Conservation (phyloP, 2,888 invertebrate species). For the Epiblema foenella region DNA sequence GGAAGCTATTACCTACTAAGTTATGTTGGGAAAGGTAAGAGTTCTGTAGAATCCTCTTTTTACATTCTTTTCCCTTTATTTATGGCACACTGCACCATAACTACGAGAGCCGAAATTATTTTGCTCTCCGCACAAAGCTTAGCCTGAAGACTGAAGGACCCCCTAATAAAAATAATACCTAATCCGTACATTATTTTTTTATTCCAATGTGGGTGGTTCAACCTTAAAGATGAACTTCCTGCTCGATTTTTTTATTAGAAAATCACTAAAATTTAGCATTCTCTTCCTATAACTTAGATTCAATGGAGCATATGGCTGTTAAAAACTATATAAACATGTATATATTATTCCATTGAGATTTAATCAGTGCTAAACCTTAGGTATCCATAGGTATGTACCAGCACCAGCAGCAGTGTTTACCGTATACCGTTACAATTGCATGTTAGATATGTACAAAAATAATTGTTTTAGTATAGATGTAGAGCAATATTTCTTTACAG, state of each 20-base stretch:
- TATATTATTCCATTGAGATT: neutral
- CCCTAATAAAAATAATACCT: too few relatives aligned
- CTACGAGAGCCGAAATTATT: too few relatives aligned
- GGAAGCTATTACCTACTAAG: constrained; percentile 92
- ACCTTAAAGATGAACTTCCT: neutral
- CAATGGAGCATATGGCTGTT: neutral
- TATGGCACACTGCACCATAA: too few relatives aligned
- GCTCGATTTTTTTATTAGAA: too few relatives aligned
- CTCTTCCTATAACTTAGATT: constrained; percentile 20
- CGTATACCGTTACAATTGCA: constrained; percentile 34
- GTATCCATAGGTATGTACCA: neutral
- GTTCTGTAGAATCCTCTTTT: too few relatives aligned
- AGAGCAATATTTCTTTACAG: constrained; percentile 29
- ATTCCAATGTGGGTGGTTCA: too few relatives aligned
- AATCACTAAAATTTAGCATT: neutral
- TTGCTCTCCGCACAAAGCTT: too few relatives aligned
- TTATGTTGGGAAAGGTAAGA: constrained; percentile 94
- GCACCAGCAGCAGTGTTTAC: constrained; percentile 17
- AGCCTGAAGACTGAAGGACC: too few relatives aligned
- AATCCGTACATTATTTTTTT: too few relatives aligned
- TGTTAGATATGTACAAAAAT: constrained; percentile 27
- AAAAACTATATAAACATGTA: neutral
- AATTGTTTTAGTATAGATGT: constrained; percentile 37
- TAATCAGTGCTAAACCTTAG: neutral
- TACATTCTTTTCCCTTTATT: too few relatives aligned